Evolutionary conservation across 1,140 invertebrate genomes (phyloP), one percentile per base, ranked within the genome.

Genomic region (Drosophila arawakana): DNA sequence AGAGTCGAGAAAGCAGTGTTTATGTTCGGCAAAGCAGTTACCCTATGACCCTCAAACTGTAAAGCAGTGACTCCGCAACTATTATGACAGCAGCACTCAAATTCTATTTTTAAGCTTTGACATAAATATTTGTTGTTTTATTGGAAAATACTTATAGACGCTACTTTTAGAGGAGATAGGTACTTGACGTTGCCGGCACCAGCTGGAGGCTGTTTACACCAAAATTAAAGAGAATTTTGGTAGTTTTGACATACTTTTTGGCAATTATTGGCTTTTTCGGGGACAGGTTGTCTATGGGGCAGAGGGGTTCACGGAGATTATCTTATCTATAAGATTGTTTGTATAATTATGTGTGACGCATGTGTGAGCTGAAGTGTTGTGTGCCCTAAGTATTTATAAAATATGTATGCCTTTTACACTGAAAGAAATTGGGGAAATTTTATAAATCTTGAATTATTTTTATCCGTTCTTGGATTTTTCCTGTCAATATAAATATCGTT

Each of bases 131-230:
- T 70, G 30, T 52, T 21, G 1, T 35, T 47, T 44, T 55, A 46
- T n/a, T 47, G 34, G 7, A 7, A 37, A 35, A 18, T 34, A 47
- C 21, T 25, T 43, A 43, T 18, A 34, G 13, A 39, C 13, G 15
- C 65, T 39, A 67, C 65, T 67, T 67, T 25, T 58, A 67, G 54
- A 34, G 35, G 8, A 30, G 25, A 30, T 52, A 11, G 25, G 21
- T 50, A 52, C 25, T 52, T 52, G 61, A 43, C 25, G 52, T 18
- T 15, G 35, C 41, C 54, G 49, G 57, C 44, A 34, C 39, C 34
- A 43, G 54, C 62, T 72, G 70, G 70, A 57, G 15, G 44, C 37
- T 66, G 70, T 72, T 67, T 67, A 67, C 58, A 13, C 55, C 10
- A 15, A 41, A 47, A 39, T 59, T 59, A 13, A 37, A 50, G 11